These are phyloP conservation scores for Gadus chalcogrammus DNA, from an alignment of 2,113 vertebrate species.

Conservation along the genomic window DNA sequence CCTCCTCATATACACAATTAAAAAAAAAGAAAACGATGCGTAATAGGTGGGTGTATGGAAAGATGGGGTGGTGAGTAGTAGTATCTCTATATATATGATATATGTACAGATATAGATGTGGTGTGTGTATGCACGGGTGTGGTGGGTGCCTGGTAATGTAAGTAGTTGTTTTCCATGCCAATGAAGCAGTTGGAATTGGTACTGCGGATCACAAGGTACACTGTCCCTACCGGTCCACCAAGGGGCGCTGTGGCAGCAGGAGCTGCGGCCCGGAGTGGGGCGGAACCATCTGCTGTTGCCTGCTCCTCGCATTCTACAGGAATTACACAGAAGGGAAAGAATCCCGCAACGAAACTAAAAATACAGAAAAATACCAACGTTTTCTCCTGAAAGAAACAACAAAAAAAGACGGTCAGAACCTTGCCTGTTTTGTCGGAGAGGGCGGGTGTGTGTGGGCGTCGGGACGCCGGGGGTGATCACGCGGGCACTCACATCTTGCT, in stretches of 20 bases:
- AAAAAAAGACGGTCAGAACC: constrained; percentile 32
- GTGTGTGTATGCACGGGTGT: background rate
- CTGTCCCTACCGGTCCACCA: constrained; percentile 61
- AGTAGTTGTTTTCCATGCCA: background rate
- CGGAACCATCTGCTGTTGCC: constrained; percentile 27
- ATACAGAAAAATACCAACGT: too few species aligned
- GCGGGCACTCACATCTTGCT: too few species aligned
- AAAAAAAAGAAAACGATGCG: too few species aligned
- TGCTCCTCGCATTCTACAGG: constrained; percentile 43
- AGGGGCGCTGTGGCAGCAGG: constrained; percentile 56
- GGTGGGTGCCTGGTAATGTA: background rate
- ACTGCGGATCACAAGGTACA: background rate
- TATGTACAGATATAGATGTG: background rate
- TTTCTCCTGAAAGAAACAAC: too few species aligned
- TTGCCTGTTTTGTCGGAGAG: too few species aligned
- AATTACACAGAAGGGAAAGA: background rate
- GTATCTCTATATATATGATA: too few species aligned
- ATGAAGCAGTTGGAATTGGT: background rate
- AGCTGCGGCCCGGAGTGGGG: constrained; percentile 29
- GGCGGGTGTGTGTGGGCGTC: too few species aligned
- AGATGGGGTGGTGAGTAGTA: too few species aligned
- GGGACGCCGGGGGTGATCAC: too few species aligned
- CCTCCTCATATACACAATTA: too few species aligned
- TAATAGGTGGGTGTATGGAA: too few species aligned
- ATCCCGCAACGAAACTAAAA: too few species aligned